phyloP scores from a whole-genome alignment of 2,888 invertebrate species.

The Loripinus fragilis region DNA sequence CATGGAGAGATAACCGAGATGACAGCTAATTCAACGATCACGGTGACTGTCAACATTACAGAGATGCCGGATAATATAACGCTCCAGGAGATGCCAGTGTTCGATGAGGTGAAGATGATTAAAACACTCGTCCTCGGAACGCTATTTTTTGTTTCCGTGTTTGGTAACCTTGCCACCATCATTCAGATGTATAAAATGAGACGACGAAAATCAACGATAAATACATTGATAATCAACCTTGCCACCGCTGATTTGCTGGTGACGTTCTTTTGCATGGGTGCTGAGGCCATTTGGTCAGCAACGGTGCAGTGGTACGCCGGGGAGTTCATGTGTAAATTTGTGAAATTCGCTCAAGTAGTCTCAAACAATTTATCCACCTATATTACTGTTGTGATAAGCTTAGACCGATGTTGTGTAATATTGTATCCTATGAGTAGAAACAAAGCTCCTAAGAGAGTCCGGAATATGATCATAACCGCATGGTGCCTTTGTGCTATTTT shows the following conservation, averaged over 20 bases:
- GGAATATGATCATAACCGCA: constrained; percentile 86
- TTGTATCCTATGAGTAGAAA: constrained; percentile 88
- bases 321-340: constrained; percentile 90
- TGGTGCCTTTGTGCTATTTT: constrained; percentile 90
- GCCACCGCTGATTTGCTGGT: constrained; percentile 92
- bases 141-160: constrained; percentile 89
- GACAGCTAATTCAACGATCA: neutral
- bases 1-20: neutral
- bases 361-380: constrained; percentile 92
- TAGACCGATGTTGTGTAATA: constrained; percentile 91
- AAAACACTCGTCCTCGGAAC: constrained; percentile 88
- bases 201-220: constrained; percentile 84
- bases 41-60: neutral
- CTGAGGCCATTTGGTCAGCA: constrained; percentile 92
- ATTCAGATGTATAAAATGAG: constrained; percentile 89
- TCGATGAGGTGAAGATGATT: constrained; percentile 87
- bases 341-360: constrained; percentile 92
- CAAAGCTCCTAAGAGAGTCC: constrained; percentile 87
- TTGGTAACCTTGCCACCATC: constrained; percentile 91
- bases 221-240: constrained; percentile 91
- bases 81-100: constrained; percentile 85
- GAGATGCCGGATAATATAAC: neutral
- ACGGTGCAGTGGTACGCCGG: constrained; percentile 93
- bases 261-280: constrained; percentile 91
- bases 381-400: constrained; percentile 91